Evolutionary conservation across 2,888 invertebrate species (phyloP).

Genomic region (Gandaritis pyraliata): DNA sequence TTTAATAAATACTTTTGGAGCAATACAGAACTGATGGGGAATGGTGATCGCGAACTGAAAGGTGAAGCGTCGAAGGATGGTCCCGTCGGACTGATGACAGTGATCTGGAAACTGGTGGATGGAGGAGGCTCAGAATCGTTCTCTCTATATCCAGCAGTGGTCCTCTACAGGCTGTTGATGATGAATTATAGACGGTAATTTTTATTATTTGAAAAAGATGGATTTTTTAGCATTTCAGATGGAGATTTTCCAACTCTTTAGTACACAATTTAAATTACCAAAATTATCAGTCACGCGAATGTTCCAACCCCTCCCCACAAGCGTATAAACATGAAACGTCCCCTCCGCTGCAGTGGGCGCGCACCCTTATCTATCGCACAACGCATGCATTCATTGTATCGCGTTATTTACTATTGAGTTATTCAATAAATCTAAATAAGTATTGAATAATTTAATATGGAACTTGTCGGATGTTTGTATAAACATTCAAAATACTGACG

Average conservation of each 20-base stretch:
- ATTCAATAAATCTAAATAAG: conserved; percentile 25
- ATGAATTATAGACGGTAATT: too few species aligned
- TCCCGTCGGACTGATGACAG: too few species aligned
- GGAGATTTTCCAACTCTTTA: background rate
- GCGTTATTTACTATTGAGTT: conserved; percentile 42
- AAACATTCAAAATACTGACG: background rate
- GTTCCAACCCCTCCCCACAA: conserved; percentile 44
- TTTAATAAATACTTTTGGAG: too few species aligned
- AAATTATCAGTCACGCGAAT: conserved; percentile 24
- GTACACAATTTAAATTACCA: conserved; percentile 28
- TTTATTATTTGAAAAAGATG: too few species aligned
- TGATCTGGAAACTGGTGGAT: too few species aligned
- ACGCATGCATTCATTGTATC: conserved; percentile 46
- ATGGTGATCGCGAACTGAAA: too few species aligned
- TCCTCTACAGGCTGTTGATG: too few species aligned
- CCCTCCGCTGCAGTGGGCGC: conserved; percentile 43
- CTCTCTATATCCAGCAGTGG: too few species aligned
- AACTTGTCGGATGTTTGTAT: conserved; percentile 2
- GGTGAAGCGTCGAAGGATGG: too few species aligned
- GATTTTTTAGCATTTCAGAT: too few species aligned
- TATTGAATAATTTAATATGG: conserved; percentile 19
- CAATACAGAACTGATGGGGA: too few species aligned
- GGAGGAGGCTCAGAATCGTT: too few species aligned
- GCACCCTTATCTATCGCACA: conserved; percentile 52
- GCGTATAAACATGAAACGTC: conserved; percentile 57